Evolutionary conservation across 2,113 vertebrate genomes (phyloP).

Genomic region (Lampris incognitus): DNA sequence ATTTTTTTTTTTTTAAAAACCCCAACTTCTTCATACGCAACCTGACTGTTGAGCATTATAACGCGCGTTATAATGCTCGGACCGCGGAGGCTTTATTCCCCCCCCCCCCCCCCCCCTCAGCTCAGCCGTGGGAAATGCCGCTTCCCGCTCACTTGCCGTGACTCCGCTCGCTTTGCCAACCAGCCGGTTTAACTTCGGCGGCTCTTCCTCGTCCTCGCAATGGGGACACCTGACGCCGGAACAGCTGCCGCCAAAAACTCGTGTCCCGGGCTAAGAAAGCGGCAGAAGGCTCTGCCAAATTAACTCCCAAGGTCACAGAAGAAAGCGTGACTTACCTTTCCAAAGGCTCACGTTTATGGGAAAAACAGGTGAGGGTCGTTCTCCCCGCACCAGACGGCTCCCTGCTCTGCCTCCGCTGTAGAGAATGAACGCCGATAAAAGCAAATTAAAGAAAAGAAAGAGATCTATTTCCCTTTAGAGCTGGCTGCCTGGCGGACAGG

Average conservation of each 20-base stretch:
- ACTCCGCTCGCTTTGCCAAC: no score
- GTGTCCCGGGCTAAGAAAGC: not conserved
- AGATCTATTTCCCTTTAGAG: no score
- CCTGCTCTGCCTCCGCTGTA: slow-evolving; percentile 33
- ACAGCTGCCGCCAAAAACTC: not conserved
- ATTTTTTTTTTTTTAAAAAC: no score
- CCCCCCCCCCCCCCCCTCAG: not conserved
- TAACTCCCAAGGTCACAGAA: slow-evolving; percentile 49
- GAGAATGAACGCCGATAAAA: slow-evolving; percentile 30
- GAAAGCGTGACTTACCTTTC: slow-evolving; percentile 45
- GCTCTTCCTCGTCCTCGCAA: not conserved
- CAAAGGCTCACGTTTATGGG: not conserved
- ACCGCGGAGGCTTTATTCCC: slow-evolving; percentile 33
- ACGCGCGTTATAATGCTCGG: not conserved
- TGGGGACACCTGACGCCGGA: not conserved
- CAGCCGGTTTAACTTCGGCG: no score
- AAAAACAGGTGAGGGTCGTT: slow-evolving; percentile 17
- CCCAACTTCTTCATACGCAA: not conserved
- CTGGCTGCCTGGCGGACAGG: slow-evolving; percentile 18
- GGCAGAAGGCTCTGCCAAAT: not conserved
- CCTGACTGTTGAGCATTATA: not conserved
- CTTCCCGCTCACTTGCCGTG: no score
- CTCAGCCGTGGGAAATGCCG: slow-evolving; percentile 10
- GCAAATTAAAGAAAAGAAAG: no score
- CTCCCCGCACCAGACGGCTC: slow-evolving; percentile 19